Evolutionary conservation across 2,888 invertebrate genomes (phyloP), one percentile per base, ranked within the genome.

Genomic region (Baronia brevicornis): DNA sequence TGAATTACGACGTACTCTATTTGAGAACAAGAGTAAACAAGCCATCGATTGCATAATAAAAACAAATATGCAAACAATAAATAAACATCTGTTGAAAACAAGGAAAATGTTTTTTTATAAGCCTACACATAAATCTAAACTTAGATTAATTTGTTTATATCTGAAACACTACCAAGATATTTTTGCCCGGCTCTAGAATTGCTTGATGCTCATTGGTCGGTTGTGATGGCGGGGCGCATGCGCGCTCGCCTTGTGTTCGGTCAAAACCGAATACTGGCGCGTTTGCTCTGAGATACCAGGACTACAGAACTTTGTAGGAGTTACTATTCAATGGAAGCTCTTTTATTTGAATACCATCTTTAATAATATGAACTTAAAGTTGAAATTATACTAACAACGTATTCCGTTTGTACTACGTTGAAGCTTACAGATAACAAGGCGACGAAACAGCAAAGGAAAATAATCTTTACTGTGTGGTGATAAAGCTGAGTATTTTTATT

Each of bases 251-350:
- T 60, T 60, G 56, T 61, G 67, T 59, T 72, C 73, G 70, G 68
- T 66, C 59, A 59, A 60, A 75, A 79, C 67, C 79, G 73, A 79
- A 80, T 79, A 82, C 79, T 84, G 84, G 84, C 84, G 82, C 80
- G 79, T 75, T 82, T 67, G 54, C 63, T 64, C 60, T 60, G 59
- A 82, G 78, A 74, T 82, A 84, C 84, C 73, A 84, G 82, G 82
- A 72, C 69, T 55, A 55, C 82, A 84, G 80, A 61, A 62, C 64
- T 62, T 51, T 66, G 79, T 75, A 82, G 82, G 82, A 84, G 82
- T 80, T 71, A 44, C 54, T 51, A 37, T 33, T 37, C 26, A 38
- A 27, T 13, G 27, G 17, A 30, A 11, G 10, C 5, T 2, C 54
- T 55, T 39, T 39, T 46, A 51, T 50, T 41, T 34, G 21, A 66